Evolutionary conservation across 2,888 invertebrate genomes (phyloP).

Genomic region (Caenorhabditis virilis): DNA sequence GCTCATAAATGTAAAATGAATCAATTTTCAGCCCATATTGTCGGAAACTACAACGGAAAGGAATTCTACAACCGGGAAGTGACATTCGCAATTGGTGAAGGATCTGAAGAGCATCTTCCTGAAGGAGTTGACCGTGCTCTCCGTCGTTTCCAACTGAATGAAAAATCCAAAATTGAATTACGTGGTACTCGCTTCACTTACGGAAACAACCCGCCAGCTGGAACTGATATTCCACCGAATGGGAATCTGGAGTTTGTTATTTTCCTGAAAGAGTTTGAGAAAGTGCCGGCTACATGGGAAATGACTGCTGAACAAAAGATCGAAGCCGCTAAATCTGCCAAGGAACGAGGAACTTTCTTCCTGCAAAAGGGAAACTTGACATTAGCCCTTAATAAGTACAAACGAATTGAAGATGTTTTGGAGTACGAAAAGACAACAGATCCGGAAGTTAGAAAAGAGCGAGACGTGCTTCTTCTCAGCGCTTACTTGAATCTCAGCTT

Average conservation of each 20-base stretch:
- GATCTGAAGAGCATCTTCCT: constrained; percentile 77
- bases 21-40: constrained; percentile 81
- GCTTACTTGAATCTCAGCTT: constrained; percentile 59
- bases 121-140: constrained; percentile 84
- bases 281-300: constrained; percentile 82
- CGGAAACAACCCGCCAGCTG: constrained; percentile 71
- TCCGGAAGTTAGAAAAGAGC: constrained; percentile 47
- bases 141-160: constrained; percentile 76
- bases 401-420: constrained; percentile 77
- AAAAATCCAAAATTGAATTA: constrained; percentile 58
- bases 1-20: too few species aligned
- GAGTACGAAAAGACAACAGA: constrained; percentile 69
- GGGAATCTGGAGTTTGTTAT: constrained; percentile 82
- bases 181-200: constrained; percentile 54
- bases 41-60: constrained; percentile 76
- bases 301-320: constrained; percentile 81
- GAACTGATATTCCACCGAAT: constrained; percentile 80
- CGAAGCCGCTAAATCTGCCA: constrained; percentile 81
- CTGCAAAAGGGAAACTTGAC: constrained; percentile 73
- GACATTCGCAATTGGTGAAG: constrained; percentile 85
- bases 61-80: constrained; percentile 83
- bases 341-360: constrained; percentile 88
- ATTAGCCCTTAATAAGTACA: constrained; percentile 85
- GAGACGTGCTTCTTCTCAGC: constrained; percentile 52
- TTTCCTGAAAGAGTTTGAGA: constrained; percentile 83